Conservation (phyloP, 2,113 vertebrate genomes). For the Ptychochromis oligacanthus region DNA sequence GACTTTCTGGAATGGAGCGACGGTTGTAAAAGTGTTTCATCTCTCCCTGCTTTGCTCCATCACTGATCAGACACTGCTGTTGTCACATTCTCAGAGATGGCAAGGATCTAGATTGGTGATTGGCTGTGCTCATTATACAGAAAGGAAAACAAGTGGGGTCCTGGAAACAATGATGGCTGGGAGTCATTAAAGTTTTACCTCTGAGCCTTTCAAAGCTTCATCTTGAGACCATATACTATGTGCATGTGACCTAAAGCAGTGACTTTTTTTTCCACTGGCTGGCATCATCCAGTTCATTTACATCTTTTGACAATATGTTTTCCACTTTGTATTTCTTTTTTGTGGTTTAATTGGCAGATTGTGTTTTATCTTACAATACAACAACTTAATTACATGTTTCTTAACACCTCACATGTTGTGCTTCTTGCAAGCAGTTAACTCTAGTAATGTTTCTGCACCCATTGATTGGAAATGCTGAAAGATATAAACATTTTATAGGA, state of each 20-base stretch:
- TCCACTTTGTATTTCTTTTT: background rate
- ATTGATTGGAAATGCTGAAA: background rate
- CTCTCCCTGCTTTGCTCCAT: conserved; percentile 38
- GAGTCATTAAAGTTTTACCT: conserved; percentile 78
- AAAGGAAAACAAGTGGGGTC: conserved; percentile 45
- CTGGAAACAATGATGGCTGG: conserved; percentile 67
- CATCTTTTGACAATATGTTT: background rate
- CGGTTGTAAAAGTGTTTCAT: background rate
- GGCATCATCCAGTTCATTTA: conserved; percentile 14
- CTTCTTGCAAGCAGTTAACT: background rate
- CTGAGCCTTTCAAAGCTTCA: conserved; percentile 71
- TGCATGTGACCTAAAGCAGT: conserved; percentile 22
- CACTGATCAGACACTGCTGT: conserved; percentile 46
- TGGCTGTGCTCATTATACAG: conserved; percentile 67
- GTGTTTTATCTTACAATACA: background rate
- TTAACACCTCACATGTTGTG: background rate
- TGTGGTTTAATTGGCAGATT: background rate
- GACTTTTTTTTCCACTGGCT: conserved; percentile 27
- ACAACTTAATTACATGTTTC: background rate
- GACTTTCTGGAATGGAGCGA: background rate
- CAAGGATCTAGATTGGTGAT: conserved; percentile 45
- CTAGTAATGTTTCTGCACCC: background rate
- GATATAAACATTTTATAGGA: background rate
- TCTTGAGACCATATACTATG: conserved; percentile 54
- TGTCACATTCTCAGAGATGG: conserved; percentile 53